Base-by-base conservation (phyloP, 2,797 vertebrate genomes). In the Xenops minutus region DNA sequence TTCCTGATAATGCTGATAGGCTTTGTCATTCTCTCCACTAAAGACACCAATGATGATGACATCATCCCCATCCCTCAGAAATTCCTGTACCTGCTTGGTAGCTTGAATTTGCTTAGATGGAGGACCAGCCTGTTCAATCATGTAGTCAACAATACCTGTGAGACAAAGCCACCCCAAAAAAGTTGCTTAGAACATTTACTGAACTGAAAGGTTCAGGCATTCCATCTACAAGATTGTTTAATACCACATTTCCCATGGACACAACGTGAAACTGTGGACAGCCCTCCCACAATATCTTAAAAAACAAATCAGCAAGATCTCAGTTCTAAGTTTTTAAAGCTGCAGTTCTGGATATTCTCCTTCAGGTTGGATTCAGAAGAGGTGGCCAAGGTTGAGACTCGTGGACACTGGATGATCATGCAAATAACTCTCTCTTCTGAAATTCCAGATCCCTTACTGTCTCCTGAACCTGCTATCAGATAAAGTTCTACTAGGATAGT, bases 101-200 rank as follows among this genome's bases (percentile, higher is more conserved):
- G 98, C 97, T 96, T 98, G 98, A 41, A 99, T 97, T 96, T 99
- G 99, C 94, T 99, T 99, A 77, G 99, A 99, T 16, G 99, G 99
- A 85, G 99, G 98, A 14, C 99, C 99, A 5, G 99, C 98, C 95
- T 99, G 99, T 90, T 99, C 99, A 18, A 96, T 97, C 99, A 99
- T 99, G 97, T 98, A 98, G 77, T 99, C 98, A 2, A 99, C 98
- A n/a, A 99, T 99, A 67, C 99, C 99, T 99, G 85, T 3, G 63
- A 82, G 48, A 92, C 23, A 97, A 85, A 77, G 7, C 18, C 36
- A 0, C 0, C 52, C 46, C 51, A 14, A n/a, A 44, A 46, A 91
- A 69, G 26, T 52, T 55, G 54, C 24, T 92, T 54, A 95, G 81
- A 87, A 77, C 14, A 72, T 34, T 66, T 58, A 63, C 6, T 71